Evolutionary conservation across 2,113 vertebrate genomes (phyloP).

Genomic region (Coptodon bakossiorum): DNA sequence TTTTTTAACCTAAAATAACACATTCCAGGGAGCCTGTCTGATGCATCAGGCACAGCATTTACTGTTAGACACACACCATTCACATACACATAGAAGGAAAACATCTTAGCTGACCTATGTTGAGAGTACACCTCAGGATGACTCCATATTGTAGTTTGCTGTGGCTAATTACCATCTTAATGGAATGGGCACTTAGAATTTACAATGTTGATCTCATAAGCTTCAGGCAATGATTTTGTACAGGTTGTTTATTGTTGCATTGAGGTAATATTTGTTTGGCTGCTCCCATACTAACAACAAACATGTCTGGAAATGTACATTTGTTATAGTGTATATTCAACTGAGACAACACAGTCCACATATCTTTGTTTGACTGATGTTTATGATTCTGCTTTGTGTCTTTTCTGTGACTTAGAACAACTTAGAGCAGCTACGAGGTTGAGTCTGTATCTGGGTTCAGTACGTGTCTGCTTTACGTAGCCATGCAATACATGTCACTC

Average conservation of each 20-base stretch:
- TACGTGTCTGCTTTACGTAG: background rate
- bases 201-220: background rate
- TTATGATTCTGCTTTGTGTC: background rate
- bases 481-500: background rate
- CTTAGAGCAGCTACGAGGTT: background rate
- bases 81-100: background rate
- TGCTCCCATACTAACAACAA: background rate
- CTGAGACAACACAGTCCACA: background rate
- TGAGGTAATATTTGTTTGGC: background rate
- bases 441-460: background rate
- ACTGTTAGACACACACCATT: constrained; percentile 38
- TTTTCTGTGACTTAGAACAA: background rate
- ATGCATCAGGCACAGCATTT: constrained; percentile 26
- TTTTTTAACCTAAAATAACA: constrained; percentile 62
- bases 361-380: constrained; percentile 16
- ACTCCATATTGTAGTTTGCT: background rate
- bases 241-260: background rate
- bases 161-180: background rate
- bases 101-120: background rate
- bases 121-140: background rate
- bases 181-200: background rate
- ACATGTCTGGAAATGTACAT: background rate
- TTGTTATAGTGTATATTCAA: background rate
- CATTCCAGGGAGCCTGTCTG: constrained; percentile 28
- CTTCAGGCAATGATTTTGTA: background rate